Evolutionary conservation across 2,888 invertebrate genomes (phyloP), one percentile per base, ranked within the genome.

Genomic region (Thysanoteuthis rhombus): DNA sequence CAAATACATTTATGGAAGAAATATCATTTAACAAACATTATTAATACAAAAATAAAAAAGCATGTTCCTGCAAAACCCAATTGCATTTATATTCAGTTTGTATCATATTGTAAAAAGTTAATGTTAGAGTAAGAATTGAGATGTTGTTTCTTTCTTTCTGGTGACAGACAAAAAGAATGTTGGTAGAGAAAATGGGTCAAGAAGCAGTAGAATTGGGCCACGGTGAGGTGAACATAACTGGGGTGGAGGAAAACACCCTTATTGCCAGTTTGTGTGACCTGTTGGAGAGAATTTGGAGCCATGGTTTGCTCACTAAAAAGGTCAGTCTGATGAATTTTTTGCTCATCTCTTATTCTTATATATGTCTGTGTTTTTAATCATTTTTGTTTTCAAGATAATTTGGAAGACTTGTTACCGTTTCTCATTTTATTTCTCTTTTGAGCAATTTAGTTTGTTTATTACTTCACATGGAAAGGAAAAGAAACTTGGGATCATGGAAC

Each of bases 251-350:
- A 97, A 99, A 99, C 96, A 99, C 99, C 0, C 98, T 99, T 95
- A 99, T 99, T 91, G 99, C 99, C n/a, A 98, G 99, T 94, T 97
- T 99, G 10, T 99, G 99, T 97, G 99, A 99, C 97, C 98, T 99
- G 93, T 97, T 99, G 93, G 99, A 99, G 97, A 98, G 99, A 95
- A 98, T 99, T 45, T 99, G 99, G 99, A 98, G 99, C 0, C 99
- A 99, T 96, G 99, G 99, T 0, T 97, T 99, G 93, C 99, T 99
- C 96, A 98, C 98, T 94, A 99, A 99, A 97, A 98, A 99, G 97
- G 98, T 98, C 94, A 8, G 40, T 40, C 19, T 75, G n/a, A 36
- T 36, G 36, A 75, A 36, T 36, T n/a, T n/a, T 75, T 10, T 75
- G n/a, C 19, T 10, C n/a, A n/a, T 12, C n/a, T n/a, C 16, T 75